phyloP scores from a whole-genome alignment of 2,113 vertebrate genomes.

The Hydrolagus affinis region DNA sequence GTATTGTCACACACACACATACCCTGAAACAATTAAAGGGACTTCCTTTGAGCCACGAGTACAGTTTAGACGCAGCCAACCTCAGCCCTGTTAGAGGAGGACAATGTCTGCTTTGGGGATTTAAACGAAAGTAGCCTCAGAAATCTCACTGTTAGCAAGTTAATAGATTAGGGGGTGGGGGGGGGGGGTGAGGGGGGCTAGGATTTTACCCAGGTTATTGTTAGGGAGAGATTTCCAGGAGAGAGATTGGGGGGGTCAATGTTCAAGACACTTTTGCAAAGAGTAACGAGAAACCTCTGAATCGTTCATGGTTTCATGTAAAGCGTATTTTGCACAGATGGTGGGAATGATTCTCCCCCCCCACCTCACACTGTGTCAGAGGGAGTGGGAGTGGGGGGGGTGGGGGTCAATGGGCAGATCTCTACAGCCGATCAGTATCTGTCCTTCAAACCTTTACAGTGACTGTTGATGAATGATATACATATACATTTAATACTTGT shows the following conservation, averaged over 20 bases:
- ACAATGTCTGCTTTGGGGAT: not conserved
- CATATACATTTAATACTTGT: too few species aligned
- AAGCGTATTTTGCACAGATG: not conserved
- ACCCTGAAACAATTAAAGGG: conserved; percentile 17
- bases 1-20: too few species aligned
- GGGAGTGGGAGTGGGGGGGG: not conserved
- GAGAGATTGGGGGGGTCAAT: not conserved
- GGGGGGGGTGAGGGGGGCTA: too few species aligned
- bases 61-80: conserved; percentile 9
- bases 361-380: not conserved
- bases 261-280: not conserved
- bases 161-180: too few species aligned
- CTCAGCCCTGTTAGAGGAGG: not conserved
- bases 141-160: too few species aligned
- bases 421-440: too few species aligned
- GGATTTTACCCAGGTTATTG: not conserved
- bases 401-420: too few species aligned
- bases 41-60: conserved; percentile 28
- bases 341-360: not conserved
- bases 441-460: too few species aligned
- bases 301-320: not conserved
- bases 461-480: too few species aligned
- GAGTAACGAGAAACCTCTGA: not conserved
- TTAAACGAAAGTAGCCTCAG: not conserved
- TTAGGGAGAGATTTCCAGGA: conserved; percentile 13